These are phyloP conservation scores for Plestiodon gilberti DNA, from an alignment of 2,113 vertebrate species.

Conservation along the genomic window DNA sequence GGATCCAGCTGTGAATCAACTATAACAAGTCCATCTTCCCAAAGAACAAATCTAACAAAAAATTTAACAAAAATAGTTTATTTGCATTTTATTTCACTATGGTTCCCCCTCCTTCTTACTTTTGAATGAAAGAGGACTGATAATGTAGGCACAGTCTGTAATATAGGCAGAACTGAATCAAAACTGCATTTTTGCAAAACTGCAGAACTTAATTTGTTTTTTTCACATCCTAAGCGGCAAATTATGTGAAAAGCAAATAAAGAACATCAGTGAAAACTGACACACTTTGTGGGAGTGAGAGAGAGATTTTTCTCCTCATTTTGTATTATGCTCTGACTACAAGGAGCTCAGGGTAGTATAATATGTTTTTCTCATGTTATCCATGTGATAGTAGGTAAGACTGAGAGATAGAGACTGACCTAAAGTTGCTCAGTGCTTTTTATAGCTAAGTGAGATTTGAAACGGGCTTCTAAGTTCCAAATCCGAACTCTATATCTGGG, in stretches of 20 bases:
- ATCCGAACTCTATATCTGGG: neutral
- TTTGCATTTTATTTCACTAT: slow-evolving; percentile 54
- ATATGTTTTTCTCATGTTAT: too few relatives aligned
- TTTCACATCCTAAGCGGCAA: neutral
- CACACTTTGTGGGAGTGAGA: neutral
- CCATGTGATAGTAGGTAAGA: neutral
- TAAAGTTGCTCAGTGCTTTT: neutral
- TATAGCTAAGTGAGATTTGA: neutral
- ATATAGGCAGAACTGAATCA: neutral
- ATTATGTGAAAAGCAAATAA: neutral
- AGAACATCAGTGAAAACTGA: neutral
- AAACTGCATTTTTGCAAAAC: neutral
- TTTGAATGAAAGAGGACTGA: slow-evolving; percentile 31
- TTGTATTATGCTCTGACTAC: neutral
- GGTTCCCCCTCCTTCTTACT: slow-evolving; percentile 31
- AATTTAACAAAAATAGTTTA: slow-evolving; percentile 9
- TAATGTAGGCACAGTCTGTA: slow-evolving; percentile 36
- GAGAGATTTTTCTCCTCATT: neutral
- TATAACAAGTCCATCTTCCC: neutral
- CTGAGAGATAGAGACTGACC: neutral
- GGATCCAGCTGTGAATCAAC: too few relatives aligned
- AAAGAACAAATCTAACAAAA: too few relatives aligned
- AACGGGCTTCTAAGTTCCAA: neutral
- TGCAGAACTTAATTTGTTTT: neutral
- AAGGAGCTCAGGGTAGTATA: too few relatives aligned